Conservation (phyloP, 2,888 invertebrate species). For the Scaptomyza caliginosa region DNA sequence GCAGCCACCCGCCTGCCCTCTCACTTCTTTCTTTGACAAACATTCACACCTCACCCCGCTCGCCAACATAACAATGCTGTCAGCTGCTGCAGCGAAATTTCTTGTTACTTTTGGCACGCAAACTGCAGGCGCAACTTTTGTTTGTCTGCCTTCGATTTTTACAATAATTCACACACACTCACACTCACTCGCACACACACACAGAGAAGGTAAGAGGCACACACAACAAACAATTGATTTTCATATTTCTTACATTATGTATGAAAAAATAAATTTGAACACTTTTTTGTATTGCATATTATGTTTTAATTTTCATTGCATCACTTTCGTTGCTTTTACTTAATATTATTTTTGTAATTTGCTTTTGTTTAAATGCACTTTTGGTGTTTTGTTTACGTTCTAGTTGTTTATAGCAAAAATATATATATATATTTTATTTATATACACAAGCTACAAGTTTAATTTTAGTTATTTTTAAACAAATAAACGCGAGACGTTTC, state of each 20-base stretch:
- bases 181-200: constrained; percentile 8
- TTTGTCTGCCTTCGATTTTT: constrained; percentile 79
- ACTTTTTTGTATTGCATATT: constrained; percentile 30
- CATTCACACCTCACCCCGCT: too few relatives aligned
- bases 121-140: constrained; percentile 57
- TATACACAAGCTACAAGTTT: constrained; percentile 32
- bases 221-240: constrained; percentile 54
- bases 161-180: constrained; percentile 35
- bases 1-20: not conserved
- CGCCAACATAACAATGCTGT: constrained; percentile 63
- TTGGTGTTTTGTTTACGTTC: constrained; percentile 55
- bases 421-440: constrained; percentile 31
- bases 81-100: constrained; percentile 63
- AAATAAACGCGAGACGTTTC: constrained; percentile 55
- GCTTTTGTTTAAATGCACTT: constrained; percentile 67
- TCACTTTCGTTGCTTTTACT: constrained; percentile 24
- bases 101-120: constrained; percentile 63
- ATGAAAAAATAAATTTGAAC: constrained; percentile 39
- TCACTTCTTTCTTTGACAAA: not conserved
- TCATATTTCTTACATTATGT: constrained; percentile 54
- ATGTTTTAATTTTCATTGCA: constrained; percentile 18
- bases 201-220: constrained; percentile 1
- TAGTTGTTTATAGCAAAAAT: constrained; percentile 65
- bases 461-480: constrained; percentile 21
- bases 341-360: constrained; percentile 2